Percentiles rank a stretch among this genome's conserved stretches.
Conservation (phyloP, 2,113 vertebrate species). For the Ondatra zibethicus region DNA sequence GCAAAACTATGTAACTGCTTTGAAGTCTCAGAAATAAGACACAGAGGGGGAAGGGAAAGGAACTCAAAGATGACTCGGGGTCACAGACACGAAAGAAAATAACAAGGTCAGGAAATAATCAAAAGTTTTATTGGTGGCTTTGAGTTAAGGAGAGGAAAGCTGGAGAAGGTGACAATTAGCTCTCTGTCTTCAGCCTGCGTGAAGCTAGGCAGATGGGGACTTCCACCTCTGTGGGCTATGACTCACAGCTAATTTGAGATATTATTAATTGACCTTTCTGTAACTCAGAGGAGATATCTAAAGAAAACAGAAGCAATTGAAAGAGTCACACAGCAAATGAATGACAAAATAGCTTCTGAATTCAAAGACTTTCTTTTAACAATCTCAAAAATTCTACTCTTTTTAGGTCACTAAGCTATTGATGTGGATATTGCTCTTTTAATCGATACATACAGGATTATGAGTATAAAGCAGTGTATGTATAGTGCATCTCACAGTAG, state of each 20-base stretch:
- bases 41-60: neutral
- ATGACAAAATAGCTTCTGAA: conserved; percentile 52
- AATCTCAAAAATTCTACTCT: neutral
- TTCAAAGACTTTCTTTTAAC: conserved; percentile 50
- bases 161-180: conserved; percentile 37
- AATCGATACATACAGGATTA: neutral
- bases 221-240: neutral
- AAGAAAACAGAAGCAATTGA: conserved; percentile 44
- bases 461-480: neutral
- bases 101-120: conserved; percentile 40
- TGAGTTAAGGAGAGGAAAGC: neutral
- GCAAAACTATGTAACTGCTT: neutral
- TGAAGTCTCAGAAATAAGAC: conserved; percentile 37
- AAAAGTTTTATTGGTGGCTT: conserved; percentile 44
- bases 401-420: neutral
- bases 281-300: conserved; percentile 28
- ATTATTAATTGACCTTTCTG: conserved; percentile 52
- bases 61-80: conserved; percentile 21
- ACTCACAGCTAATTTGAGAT: conserved; percentile 42
- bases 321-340: conserved; percentile 4
- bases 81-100: conserved; percentile 52
- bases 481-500: neutral
- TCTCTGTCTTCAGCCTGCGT: conserved; percentile 15
- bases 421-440: neutral
- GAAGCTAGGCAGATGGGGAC: conserved; percentile 15